Evolutionary conservation across 2,113 vertebrate genomes (phyloP), one percentile per base, ranked within the genome.

Genomic region (Periophthalmodon schlosseri): DNA sequence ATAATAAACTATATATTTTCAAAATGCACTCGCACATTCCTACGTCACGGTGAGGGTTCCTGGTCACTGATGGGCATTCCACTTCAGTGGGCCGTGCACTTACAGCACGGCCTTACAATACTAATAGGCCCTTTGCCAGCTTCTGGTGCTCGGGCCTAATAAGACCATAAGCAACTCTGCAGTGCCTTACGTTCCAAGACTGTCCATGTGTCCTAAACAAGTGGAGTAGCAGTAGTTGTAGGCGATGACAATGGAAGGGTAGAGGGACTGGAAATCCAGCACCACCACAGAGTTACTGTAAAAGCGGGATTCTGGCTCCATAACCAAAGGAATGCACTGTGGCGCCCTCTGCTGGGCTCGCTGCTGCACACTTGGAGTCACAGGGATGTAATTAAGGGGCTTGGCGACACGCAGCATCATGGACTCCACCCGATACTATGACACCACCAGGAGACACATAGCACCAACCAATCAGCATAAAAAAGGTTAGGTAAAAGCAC

Each of bases 181-280:
- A 39, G 7, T 20, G 63, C 16, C 97, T 97, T 96, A 99, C 98
- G 94, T 99, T 91, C 96, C 97, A 75, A 97, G 92, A 87, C 95
- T 96, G 83, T 99, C 97, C 68, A 97, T 89, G 1, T 96, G 94
- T 68, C 98, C 98, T 46, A 99, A 94, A 92, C 98, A 99, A 68
- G 98, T 99, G 77, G 98, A 99, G 93, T 86, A 99, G 81, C 98
- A 99, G 93, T 99, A 99, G 94, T 99, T 99, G 93, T 99, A 99
- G 0, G 98, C 98, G 78, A 99, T 99, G 89, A 99, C 92, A 70
- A 99, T 98, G 74, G 98, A 99, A 66, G 98, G 98, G 56, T 99
- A 99, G 2, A 99, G 90, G 0, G 97, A 97, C 92, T 99, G 98
- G 91, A 99, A 99, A 91, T 99, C 98, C 86, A 99, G 80, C 1